Percentiles rank a stretch among this genome's conserved stretches.
Evolutionary conservation across 2,888 invertebrate species (phyloP).

Genomic region (Crossocerus cetratus): DNA sequence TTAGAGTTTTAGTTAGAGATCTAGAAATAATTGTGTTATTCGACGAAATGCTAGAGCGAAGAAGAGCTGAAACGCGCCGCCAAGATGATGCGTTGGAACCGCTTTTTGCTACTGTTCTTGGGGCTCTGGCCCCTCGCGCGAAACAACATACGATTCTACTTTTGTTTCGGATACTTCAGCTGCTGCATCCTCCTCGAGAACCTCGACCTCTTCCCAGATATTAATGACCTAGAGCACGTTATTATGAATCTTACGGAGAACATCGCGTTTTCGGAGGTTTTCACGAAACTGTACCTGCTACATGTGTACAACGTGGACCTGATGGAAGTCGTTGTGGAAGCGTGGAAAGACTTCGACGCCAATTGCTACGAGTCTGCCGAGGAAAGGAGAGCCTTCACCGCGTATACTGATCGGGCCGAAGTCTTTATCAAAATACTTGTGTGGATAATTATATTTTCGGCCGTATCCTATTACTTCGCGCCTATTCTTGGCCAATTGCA

Average conservation of each 20-base stretch:
- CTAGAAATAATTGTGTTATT: no score
- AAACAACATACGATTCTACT: conserved; percentile 54
- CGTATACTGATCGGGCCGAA: no score
- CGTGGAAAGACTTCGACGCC: conserved; percentile 57
- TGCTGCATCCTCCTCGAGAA: conserved; percentile 68
- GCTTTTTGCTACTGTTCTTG: conserved; percentile 53
- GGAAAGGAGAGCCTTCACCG: conserved; percentile 60
- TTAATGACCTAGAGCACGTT: conserved; percentile 63
- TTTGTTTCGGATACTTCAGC: conserved; percentile 62
- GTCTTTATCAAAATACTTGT: no score
- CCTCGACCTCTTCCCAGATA: conserved; percentile 60
- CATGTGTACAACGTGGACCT: conserved; percentile 58
- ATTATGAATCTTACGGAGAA: no score
- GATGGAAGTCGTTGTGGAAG: conserved; percentile 56
- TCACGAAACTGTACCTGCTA: conserved; percentile 63
- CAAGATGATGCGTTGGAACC: conserved; percentile 60
- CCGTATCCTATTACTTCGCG: no score
- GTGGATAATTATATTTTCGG: no score
- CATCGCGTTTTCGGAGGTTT: conserved; percentile 63
- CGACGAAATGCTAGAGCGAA: conserved; percentile 1
- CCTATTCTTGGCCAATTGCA: conserved; percentile 59
- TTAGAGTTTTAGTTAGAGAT: no score
- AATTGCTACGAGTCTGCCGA: conserved; percentile 50
- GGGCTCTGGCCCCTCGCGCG: no score
- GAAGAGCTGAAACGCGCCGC: conserved; percentile 54